Evolutionary conservation across 2,888 invertebrate species (phyloP).

Genomic region (Lasioglossum calceatum): DNA sequence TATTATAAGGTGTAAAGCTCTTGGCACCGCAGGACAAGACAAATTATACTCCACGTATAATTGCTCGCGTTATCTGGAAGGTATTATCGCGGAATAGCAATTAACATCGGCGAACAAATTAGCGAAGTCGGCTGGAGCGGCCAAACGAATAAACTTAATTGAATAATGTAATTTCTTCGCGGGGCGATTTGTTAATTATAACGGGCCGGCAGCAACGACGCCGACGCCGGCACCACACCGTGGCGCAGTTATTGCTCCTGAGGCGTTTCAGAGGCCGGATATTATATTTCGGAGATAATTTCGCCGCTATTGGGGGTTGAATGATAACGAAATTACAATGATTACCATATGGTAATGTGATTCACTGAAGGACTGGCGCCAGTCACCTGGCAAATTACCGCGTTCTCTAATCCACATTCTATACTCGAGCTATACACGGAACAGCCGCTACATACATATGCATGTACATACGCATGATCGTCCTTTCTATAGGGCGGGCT

Average conservation of each 20-base stretch:
- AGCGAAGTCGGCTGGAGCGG: neutral
- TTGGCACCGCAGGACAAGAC: constrained; percentile 42
- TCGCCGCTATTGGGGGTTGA: constrained; percentile 42
- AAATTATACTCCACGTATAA: constrained; percentile 53
- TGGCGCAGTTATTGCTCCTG: constrained; percentile 10
- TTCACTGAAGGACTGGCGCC: constrained; percentile 71
- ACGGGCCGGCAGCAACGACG: neutral
- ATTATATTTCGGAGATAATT: constrained; percentile 55
- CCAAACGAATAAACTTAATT: constrained; percentile 35
- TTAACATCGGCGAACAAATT: constrained; percentile 53
- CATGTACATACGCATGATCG: constrained; percentile 18
- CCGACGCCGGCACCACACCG: neutral
- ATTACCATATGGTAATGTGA: constrained; percentile 77
- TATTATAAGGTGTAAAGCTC: constrained; percentile 57
- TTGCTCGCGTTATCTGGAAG: constrained; percentile 49
- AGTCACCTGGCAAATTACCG: constrained; percentile 73
- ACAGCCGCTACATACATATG: constrained; percentile 32
- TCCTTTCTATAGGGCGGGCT: neutral
- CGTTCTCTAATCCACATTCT: constrained; percentile 68
- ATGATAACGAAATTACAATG: constrained; percentile 67
- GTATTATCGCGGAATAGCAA: constrained; percentile 42
- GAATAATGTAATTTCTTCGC: constrained; percentile 39
- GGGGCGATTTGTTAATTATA: constrained; percentile 44
- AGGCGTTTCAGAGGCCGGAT: neutral
- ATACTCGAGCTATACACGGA: constrained; percentile 42